Evolutionary conservation across 2,888 invertebrate species (phyloP).

Genomic region (Tiliacea citrago): DNA sequence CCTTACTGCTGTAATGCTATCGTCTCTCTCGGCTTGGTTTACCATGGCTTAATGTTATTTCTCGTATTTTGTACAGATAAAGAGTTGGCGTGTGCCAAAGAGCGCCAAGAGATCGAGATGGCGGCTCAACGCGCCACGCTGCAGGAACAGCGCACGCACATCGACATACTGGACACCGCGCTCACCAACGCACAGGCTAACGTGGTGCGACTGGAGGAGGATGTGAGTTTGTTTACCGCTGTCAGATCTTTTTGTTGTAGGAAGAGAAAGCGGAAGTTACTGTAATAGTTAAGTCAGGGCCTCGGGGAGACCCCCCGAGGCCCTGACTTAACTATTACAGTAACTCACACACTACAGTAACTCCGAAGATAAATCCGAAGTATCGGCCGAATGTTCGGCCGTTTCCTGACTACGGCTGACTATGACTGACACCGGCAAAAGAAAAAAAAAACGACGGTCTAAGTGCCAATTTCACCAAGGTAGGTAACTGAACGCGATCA

Average conservation of each 20-base stretch:
- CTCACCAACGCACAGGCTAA: conserved; percentile 97
- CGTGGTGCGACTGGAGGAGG: conserved; percentile 96
- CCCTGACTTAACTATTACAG: too few species aligned
- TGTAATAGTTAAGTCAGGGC: not conserved
- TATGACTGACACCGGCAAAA: too few species aligned
- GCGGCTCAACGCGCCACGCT: conserved; percentile 96
- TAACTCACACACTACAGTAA: too few species aligned
- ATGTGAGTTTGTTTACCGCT: conserved; percentile 88
- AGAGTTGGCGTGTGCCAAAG: conserved; percentile 96
- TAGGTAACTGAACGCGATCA: too few species aligned
- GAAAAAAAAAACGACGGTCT: too few species aligned
- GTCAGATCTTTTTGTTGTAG: not conserved
- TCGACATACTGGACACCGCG: conserved; percentile 97
- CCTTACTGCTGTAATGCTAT: too few species aligned
- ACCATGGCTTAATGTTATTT: not conserved
- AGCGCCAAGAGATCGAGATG: conserved; percentile 97
- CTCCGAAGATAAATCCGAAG: too few species aligned
- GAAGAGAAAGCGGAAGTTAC: not conserved
- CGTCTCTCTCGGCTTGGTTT: not conserved
- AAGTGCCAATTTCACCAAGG: too few species aligned
- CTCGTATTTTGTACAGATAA: conserved; percentile 92
- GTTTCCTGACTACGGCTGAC: too few species aligned
- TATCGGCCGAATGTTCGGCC: too few species aligned
- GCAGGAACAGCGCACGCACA: conserved; percentile 97
- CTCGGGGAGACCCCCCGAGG: too few species aligned